Percentiles rank a stretch among this genome's conserved stretches.
These are phyloP conservation scores for Doryteuthis pealeii DNA, from an alignment of 1,140 invertebrate species.

Conservation along the genomic window DNA sequence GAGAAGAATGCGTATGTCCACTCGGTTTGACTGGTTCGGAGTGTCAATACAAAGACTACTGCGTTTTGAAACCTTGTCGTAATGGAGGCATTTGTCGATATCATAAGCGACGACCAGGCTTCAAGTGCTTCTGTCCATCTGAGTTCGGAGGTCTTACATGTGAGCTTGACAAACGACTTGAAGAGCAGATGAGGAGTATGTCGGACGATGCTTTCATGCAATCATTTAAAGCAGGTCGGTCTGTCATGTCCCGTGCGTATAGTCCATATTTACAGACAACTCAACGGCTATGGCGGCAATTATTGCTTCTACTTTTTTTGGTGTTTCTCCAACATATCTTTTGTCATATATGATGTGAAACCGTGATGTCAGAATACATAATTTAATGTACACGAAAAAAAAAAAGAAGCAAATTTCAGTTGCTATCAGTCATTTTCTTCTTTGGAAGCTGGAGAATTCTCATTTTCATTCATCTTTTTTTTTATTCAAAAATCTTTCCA, in stretches of 20 bases:
- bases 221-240: not conserved
- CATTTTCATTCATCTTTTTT: too few relatives aligned
- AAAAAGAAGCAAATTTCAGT: too few relatives aligned
- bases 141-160: slow-evolving; percentile 1
- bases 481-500: too few relatives aligned
- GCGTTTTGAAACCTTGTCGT: slow-evolving; percentile 29
- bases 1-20: slow-evolving; percentile 26
- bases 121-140: not conserved
- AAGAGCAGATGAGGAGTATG: not conserved
- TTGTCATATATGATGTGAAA: too few relatives aligned
- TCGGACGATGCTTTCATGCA: not conserved
- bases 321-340: too few relatives aligned
- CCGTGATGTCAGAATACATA: too few relatives aligned
- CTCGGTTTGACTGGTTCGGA: slow-evolving; percentile 29
- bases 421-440: too few relatives aligned
- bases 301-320: too few relatives aligned
- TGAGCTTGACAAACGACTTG: not conserved
- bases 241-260: slow-evolving; percentile 3
- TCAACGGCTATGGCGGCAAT: too few relatives aligned
- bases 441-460: too few relatives aligned
- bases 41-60: slow-evolving; percentile 27
- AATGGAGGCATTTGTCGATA: slow-evolving; percentile 29
- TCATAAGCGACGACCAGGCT: not conserved
- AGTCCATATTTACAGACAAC: not conserved
- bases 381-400: too few relatives aligned